These are phyloP conservation scores for Trinectes maculatus DNA, from an alignment of 2,113 vertebrate genomes.

Conservation along the genomic window DNA sequence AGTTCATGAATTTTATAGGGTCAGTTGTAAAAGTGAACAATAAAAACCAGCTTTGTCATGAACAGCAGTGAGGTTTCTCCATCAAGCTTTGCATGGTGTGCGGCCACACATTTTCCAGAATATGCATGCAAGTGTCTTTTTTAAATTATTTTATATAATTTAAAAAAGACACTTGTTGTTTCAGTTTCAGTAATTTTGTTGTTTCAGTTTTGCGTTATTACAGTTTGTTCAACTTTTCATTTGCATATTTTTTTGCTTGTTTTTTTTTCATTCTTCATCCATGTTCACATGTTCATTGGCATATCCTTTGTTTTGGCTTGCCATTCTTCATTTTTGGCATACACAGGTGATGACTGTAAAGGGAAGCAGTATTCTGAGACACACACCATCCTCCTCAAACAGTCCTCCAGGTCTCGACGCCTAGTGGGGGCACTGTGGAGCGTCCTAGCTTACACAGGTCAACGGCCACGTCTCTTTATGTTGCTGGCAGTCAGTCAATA, in stretches of 20 bases:
- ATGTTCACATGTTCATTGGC: constrained; percentile 18
- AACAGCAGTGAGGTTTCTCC: background rate
- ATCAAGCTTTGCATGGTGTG: constrained; percentile 22
- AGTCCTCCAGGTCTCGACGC: constrained; percentile 79
- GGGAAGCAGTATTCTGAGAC: constrained; percentile 88
- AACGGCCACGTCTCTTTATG: constrained; percentile 56
- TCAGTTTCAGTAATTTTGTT: background rate
- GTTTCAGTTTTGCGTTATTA: background rate
- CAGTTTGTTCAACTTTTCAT: background rate
- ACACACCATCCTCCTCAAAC: constrained; percentile 75
- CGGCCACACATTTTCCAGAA: constrained; percentile 1
- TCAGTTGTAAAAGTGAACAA: background rate
- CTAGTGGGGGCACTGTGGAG: constrained; percentile 83
- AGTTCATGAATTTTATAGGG: background rate
- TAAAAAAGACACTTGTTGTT: no score
- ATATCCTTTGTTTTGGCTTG: constrained; percentile 28
- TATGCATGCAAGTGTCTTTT: constrained; percentile 1
- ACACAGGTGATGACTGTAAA: constrained; percentile 92
- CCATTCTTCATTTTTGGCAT: constrained; percentile 22
- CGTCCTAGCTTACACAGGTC: constrained; percentile 89
- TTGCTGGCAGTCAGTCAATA: constrained; percentile 9
- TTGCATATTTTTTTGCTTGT: background rate
- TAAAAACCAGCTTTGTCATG: background rate
- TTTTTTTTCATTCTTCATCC: background rate
- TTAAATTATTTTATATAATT: constrained; percentile 14